These are phyloP conservation scores for Ceuthmochares aereus DNA, from an alignment of 2,113 vertebrate genomes.

Conservation along the genomic window DNA sequence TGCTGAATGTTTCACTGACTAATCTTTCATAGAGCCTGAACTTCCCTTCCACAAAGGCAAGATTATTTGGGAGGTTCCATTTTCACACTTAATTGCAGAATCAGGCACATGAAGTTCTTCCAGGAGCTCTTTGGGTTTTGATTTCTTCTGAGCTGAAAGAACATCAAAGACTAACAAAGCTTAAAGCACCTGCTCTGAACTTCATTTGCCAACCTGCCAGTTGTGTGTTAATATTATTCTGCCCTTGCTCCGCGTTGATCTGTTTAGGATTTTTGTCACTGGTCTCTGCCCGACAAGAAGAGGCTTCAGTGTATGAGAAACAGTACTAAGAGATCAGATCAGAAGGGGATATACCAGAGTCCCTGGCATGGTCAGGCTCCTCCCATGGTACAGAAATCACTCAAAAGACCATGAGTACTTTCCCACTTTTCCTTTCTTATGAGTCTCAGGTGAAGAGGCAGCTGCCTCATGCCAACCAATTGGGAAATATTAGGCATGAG, in stretches of 20 bases:
- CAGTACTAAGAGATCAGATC: not conserved
- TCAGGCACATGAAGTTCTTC: not conserved
- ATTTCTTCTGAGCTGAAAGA: slow-evolving; percentile 8
- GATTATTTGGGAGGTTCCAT: not conserved
- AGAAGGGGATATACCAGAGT: not conserved
- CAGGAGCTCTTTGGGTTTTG: not conserved
- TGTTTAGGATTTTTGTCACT: not conserved
- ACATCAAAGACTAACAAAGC: not conserved
- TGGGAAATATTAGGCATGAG: slow-evolving; percentile 6
- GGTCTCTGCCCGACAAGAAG: not conserved
- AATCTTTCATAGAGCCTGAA: not conserved
- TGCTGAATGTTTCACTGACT: slow-evolving; percentile 16
- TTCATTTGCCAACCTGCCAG: not conserved
- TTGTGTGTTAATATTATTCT: not conserved
- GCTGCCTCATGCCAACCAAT: not conserved
- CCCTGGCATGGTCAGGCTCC: not conserved
- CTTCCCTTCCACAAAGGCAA: slow-evolving; percentile 21
- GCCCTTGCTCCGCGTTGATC: not conserved
- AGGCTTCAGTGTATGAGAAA: not conserved
- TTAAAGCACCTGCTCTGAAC: not conserved
- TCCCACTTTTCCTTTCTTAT: not conserved
- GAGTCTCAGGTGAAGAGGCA: not conserved
- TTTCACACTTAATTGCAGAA: slow-evolving; percentile 26
- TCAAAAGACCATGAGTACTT: not conserved
- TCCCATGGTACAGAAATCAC: not conserved